phyloP scores from a whole-genome alignment of 2,797 vertebrate species.

The Myotis vivesi region DNA sequence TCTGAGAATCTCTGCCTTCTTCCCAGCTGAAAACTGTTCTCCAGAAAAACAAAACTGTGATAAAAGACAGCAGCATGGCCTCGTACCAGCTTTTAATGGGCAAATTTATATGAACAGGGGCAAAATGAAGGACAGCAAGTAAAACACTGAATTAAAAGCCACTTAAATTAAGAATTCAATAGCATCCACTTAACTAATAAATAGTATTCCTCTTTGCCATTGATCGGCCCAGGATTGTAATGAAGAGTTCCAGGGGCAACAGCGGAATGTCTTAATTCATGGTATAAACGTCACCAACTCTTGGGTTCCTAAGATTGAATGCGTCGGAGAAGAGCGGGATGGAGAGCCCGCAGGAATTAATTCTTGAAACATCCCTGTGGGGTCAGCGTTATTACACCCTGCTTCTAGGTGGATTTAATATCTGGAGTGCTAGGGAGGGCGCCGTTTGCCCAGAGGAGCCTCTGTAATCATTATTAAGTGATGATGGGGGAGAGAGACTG shows the following conservation, averaged over 20 bases:
- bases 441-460: slow-evolving; percentile 32
- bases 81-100: slow-evolving; percentile 43
- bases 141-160: slow-evolving; percentile 80
- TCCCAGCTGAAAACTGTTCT: slow-evolving; percentile 2
- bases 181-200: slow-evolving; percentile 80
- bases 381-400: slow-evolving; percentile 72
- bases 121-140: slow-evolving; percentile 75
- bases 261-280: slow-evolving; percentile 75
- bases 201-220: slow-evolving; percentile 78
- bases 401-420: slow-evolving; percentile 75
- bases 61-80: background rate
- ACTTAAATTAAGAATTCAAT: slow-evolving; percentile 81
- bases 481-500: slow-evolving; percentile 64
- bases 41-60: background rate
- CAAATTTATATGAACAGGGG: slow-evolving; percentile 71
- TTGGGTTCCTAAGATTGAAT: slow-evolving; percentile 74
- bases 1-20: slow-evolving; percentile 8
- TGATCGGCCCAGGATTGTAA: slow-evolving; percentile 73
- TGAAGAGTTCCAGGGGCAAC: slow-evolving; percentile 75
- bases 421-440: slow-evolving; percentile 66
- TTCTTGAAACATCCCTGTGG: slow-evolving; percentile 75
- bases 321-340: slow-evolving; percentile 44
- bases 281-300: slow-evolving; percentile 74
- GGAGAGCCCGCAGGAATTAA: slow-evolving; percentile 70
- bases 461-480: slow-evolving; percentile 74